Percentiles rank a stretch among this genome's conserved stretches.
Evolutionary conservation across 2,888 invertebrate genomes (phyloP).

Genomic region (Plemyria rubiginata): DNA sequence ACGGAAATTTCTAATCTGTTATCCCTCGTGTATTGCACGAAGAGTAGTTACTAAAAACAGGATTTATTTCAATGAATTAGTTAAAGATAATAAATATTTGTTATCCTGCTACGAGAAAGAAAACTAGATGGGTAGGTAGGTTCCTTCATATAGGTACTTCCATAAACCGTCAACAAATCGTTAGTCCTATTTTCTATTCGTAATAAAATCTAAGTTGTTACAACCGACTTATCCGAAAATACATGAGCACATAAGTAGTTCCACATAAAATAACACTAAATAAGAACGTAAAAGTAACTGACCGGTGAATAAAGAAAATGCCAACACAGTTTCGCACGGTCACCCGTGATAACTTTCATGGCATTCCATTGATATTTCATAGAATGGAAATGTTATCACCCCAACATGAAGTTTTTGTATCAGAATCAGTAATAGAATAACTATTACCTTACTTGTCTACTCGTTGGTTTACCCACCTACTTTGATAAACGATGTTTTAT

Average conservation of each 20-base stretch:
- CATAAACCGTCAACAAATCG: not conserved
- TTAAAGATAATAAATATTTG: not conserved
- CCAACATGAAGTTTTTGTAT: constrained; percentile 45
- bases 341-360: constrained; percentile 25
- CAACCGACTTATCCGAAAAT: constrained; percentile 27
- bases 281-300: constrained; percentile 25
- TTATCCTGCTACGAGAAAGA: not conserved
- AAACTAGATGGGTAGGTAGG: constrained; percentile 1
- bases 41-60: constrained; percentile 48
- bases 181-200: constrained; percentile 1
- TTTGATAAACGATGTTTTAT: constrained; percentile 49
- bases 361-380: constrained; percentile 27
- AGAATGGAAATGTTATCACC: constrained; percentile 25
- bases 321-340: constrained; percentile 18
- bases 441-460: not conserved
- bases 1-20: constrained; percentile 73
- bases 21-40: constrained; percentile 56
- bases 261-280: constrained; percentile 29
- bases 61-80: constrained; percentile 49
- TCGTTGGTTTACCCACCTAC: constrained; percentile 9
- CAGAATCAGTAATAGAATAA: constrained; percentile 47
- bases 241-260: constrained; percentile 24
- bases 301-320: constrained; percentile 28
- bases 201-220: constrained; percentile 17
- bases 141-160: not conserved